phyloP scores from a whole-genome alignment of 2,113 vertebrate species.

The Rhinoptilus africanus region DNA sequence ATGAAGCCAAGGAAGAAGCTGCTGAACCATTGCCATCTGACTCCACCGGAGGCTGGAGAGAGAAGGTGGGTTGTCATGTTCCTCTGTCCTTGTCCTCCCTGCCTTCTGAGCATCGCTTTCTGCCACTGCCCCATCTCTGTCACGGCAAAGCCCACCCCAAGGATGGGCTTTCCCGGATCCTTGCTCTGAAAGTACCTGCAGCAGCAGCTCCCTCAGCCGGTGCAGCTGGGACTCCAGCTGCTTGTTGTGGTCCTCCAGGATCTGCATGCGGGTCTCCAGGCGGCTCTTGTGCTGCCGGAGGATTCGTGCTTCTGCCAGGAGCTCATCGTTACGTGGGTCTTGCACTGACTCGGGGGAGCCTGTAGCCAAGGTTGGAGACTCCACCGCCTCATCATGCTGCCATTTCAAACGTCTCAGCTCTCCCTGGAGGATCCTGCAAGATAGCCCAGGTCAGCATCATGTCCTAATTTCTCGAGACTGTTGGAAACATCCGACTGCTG shows the following conservation, averaged over 20 bases:
- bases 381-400: slow-evolving; percentile 92
- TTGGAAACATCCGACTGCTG: background rate
- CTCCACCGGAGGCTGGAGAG: slow-evolving; percentile 85
- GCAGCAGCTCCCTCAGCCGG: slow-evolving; percentile 89
- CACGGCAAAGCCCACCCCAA: background rate
- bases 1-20: slow-evolving; percentile 84
- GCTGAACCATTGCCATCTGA: slow-evolving; percentile 85
- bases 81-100: background rate
- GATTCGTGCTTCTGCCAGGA: slow-evolving; percentile 92
- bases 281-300: slow-evolving; percentile 96
- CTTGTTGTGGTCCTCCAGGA: slow-evolving; percentile 98
- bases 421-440: slow-evolving; percentile 89
- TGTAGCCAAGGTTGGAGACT: slow-evolving; percentile 82
- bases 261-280: slow-evolving; percentile 98
- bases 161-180: background rate
- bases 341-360: slow-evolving; percentile 71
- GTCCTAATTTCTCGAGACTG: background rate
- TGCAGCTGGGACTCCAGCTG: slow-evolving; percentile 94
- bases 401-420: slow-evolving; percentile 94
- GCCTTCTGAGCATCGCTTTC: background rate
- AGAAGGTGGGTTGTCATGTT: background rate
- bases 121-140: background rate
- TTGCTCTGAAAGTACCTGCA: slow-evolving; percentile 79
- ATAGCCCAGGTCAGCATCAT: background rate
- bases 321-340: slow-evolving; percentile 84